These are phyloP conservation scores for Geodia barretti DNA, from an alignment of 37 sponge, comb jelly and placozoan genomes.

Conservation along the genomic window DNA sequence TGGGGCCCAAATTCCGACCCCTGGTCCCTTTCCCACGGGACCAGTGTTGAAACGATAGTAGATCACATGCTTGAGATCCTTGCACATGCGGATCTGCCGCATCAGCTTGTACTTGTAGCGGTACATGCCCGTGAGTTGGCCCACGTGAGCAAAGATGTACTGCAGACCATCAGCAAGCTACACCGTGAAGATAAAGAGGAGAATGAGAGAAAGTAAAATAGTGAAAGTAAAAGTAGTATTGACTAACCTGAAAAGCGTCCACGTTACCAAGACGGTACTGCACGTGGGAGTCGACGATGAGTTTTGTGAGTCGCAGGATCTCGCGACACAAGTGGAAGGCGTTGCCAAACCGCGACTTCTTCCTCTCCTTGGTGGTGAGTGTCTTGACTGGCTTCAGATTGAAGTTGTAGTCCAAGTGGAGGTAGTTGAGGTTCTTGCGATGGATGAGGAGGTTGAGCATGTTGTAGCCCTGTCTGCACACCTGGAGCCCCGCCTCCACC, in stretches of 20 bases:
- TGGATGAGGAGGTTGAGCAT: conserved; percentile 99
- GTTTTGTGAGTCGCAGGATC: conserved; percentile 97
- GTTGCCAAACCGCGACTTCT: conserved; percentile 98
- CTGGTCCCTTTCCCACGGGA: conserved; percentile 99
- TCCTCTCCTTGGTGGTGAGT: conserved; percentile 97
- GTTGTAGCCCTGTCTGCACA: conserved; percentile 99
- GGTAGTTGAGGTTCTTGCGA: conserved; percentile 99
- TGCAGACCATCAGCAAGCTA: conserved; percentile 98
- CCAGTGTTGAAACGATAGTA: conserved; percentile 99
- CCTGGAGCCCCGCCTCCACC: conserved; percentile 99
- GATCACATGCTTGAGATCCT: conserved; percentile 99
- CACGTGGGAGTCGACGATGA: conserved; percentile 96
- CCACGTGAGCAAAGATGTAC: conserved; percentile 98
- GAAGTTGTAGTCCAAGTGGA: conserved; percentile 99
- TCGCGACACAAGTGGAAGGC: conserved; percentile 99
- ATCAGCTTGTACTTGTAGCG: conserved; percentile 99
- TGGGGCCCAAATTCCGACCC: conserved; percentile 97
- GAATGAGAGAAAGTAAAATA: no score
- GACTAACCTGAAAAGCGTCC: conserved; percentile 85
- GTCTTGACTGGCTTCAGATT: conserved; percentile 99
- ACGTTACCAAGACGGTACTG: conserved; percentile 99
- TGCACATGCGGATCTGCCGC: conserved; percentile 99
- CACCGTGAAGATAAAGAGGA: neutral
- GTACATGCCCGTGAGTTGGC: conserved; percentile 99
- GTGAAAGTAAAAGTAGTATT: no score